phyloP scores from a whole-genome alignment of 2,113 vertebrate species.

The Mobula hypostoma region DNA sequence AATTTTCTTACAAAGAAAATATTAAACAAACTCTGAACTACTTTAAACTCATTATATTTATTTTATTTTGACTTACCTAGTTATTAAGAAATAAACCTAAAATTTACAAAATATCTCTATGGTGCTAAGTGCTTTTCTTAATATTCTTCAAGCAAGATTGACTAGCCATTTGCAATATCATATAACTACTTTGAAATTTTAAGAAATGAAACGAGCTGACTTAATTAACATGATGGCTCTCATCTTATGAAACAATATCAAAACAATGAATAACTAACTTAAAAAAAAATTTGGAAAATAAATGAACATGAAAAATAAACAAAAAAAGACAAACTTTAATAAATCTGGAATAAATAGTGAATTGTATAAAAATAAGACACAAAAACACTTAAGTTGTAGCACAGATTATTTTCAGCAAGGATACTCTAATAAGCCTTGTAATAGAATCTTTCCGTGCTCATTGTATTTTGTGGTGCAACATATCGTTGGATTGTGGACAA shows the following conservation, averaged over 20 bases:
- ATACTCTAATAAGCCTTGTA: slow-evolving; percentile 61
- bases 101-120: slow-evolving; percentile 36
- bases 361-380: slow-evolving; percentile 98
- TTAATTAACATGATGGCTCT: background rate
- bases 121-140: background rate
- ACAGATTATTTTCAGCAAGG: slow-evolving; percentile 70
- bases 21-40: background rate
- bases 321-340: slow-evolving; percentile 80
- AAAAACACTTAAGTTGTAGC: slow-evolving; percentile 77
- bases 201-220: background rate
- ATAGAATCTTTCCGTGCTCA: slow-evolving; percentile 74
- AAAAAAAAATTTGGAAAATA: slow-evolving; percentile 8
- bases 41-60: slow-evolving; percentile 24
- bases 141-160: slow-evolving; percentile 15
- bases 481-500: slow-evolving; percentile 68
- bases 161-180: background rate
- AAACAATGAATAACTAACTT: background rate
- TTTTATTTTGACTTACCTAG: slow-evolving; percentile 15
- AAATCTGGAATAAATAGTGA: slow-evolving; percentile 89
- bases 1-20: slow-evolving; percentile 13
- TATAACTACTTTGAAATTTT: background rate
- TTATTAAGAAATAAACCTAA: slow-evolving; percentile 19
- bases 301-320: slow-evolving; percentile 59
- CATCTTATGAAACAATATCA: slow-evolving; percentile 13
- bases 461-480: slow-evolving; percentile 67